Evolutionary conservation across 2,797 vertebrate species (phyloP), one percentile per base, ranked within the genome.

Genomic region (Microctenopoma steveboyesi): DNA sequence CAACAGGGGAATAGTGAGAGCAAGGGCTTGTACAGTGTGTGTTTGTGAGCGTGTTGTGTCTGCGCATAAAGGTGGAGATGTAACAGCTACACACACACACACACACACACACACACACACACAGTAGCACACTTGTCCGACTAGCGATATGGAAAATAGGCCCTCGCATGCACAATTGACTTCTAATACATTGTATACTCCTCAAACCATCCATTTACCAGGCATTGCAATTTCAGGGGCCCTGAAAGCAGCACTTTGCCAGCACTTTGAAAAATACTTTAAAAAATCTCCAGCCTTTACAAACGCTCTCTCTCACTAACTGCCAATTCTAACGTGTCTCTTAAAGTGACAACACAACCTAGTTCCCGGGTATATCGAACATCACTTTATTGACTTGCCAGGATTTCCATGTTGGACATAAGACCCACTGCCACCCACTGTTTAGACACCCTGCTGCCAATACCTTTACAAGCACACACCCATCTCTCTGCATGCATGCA

Each of bases 131-230:
- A 88, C 85, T 86, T 81, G 83, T 88, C 84, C 61, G 27, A 78
- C 83, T 82, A 88, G 82, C 67, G 75, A 83, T 81, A 89, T 86
- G 86, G 87, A 90, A 89, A 91, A 90, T 83, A 87, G 86, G 81
- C 72, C 79, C 87, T 89, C 85, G 81, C 86, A 91, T 88, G 89
- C 90, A 90, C 90, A 90, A 92, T 90, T 90, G 88, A 92, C 88
- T 91, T 89, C 88, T 90, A 87, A 90, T 88, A 91, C 88, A 90
- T 87, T 88, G 89, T 86, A 87, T 86, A 89, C 86, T 84, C 84
- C 82, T 88, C 82, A 85, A 88, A 89, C 82, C 86, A 79, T 84
- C 88, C 86, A 88, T 91, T 91, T 88, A 78, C 88, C 76, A 87
- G 84, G 76, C 86, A 79, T 69, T 83, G 85, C 86, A 88, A 91